These are phyloP conservation scores for Axinella damicornis DNA, from an alignment of 37 sponge, comb jelly and placozoan species.

Conservation along the genomic window DNA sequence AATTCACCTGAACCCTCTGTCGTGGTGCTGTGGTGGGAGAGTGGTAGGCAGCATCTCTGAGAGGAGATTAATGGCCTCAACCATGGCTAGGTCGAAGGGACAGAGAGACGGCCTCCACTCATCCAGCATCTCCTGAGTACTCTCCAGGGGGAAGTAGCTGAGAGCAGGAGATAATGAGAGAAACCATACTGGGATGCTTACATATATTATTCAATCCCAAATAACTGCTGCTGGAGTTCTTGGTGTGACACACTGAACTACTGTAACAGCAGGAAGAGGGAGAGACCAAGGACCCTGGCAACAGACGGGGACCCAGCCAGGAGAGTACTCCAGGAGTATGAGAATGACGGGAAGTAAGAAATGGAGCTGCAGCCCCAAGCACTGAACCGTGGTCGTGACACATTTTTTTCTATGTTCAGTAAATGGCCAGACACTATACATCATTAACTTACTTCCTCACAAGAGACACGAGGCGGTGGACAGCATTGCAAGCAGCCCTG, in stretches of 20 bases:
- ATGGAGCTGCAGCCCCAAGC: no score
- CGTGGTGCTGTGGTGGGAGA: conserved; percentile 48
- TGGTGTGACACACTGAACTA: not conserved
- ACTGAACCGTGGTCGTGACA: no score
- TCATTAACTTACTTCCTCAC: conserved; percentile 79
- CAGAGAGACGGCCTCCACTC: conserved; percentile 92
- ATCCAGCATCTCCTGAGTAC: conserved; percentile 91
- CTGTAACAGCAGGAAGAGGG: not conserved
- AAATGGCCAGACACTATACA: no score
- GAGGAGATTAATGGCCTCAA: conserved; percentile 53
- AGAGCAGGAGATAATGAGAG: no score
- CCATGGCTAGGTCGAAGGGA: conserved; percentile 72
- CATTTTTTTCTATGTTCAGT: no score
- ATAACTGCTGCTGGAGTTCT: no score
- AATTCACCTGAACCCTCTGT: conserved; percentile 61
- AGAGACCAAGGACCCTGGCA: no score
- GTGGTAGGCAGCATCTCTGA: conserved; percentile 81
- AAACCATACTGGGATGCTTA: no score
- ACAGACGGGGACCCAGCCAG: no score
- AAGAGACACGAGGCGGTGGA: conserved; percentile 20
- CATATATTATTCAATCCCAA: no score
- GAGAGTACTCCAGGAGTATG: no score
- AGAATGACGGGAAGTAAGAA: no score
- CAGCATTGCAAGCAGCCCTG: conserved; percentile 23
- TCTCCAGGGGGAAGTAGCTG: conserved; percentile 91